These are phyloP conservation scores for Pseudolaguvia tuberculata DNA, from an alignment of 2,113 vertebrate genomes.

Conservation along the genomic window DNA sequence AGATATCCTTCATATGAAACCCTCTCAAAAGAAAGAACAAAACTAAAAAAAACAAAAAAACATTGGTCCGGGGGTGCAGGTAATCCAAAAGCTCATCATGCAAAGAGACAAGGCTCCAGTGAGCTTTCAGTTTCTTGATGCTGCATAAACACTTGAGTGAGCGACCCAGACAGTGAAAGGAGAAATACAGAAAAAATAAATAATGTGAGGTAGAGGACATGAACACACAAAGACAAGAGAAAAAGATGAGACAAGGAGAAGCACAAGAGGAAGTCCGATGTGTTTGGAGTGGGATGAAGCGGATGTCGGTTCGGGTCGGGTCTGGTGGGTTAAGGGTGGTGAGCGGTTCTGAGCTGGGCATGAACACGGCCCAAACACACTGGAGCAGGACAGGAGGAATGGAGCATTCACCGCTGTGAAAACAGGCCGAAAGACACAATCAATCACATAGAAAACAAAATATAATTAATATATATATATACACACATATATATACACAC, in stretches of 20 bases:
- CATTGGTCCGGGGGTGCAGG: conserved; percentile 15
- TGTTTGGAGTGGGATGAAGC: conserved; percentile 61
- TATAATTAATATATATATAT: too few species aligned
- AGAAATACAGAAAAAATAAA: neutral
- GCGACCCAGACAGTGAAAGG: neutral
- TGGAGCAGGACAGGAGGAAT: conserved; percentile 51
- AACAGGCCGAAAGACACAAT: conserved; percentile 59
- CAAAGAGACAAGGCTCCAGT: conserved; percentile 20
- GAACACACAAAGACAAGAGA: conserved; percentile 45
- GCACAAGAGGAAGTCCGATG: conserved; percentile 25
- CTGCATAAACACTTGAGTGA: conserved; percentile 30
- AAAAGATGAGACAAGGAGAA: conserved; percentile 38
- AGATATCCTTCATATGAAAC: neutral
- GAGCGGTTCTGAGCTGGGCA: conserved; percentile 39
- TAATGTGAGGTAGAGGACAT: neutral
- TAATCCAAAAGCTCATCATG: conserved; percentile 22
- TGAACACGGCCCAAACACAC: conserved; percentile 42
- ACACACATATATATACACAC: too few species aligned
- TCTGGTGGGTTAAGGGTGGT: conserved; percentile 52
- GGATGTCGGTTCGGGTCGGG: conserved; percentile 61
- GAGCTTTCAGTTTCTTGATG: conserved; percentile 24
- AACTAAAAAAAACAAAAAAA: neutral
- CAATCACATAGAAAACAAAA: too few species aligned
- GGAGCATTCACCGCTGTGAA: conserved; percentile 67
- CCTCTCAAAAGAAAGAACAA: neutral